These are phyloP conservation scores for Sebastes schlegelii DNA, from an alignment of 2,113 vertebrate genomes.

Conservation along the genomic window DNA sequence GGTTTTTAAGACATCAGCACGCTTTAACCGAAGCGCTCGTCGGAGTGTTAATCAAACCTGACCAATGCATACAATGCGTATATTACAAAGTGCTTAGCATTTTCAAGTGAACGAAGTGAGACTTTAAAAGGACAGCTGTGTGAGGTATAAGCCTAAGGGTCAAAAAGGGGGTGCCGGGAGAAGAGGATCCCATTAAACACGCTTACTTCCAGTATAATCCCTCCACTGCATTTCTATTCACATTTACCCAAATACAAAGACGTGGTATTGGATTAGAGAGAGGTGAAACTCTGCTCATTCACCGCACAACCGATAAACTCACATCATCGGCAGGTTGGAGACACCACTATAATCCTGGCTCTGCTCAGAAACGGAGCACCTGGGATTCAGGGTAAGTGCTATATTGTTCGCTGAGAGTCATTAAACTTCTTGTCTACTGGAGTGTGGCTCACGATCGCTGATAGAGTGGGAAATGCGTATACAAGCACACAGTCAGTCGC, in stretches of 20 bases:
- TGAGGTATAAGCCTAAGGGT: not conserved
- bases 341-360: slow-evolving; percentile 18
- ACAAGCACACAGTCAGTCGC: not conserved
- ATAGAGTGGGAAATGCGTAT: not conserved
- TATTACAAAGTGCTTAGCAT: no score
- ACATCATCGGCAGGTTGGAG: slow-evolving; percentile 27
- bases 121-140: not conserved
- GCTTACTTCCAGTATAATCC: slow-evolving; percentile 1
- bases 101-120: not conserved
- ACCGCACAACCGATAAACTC: slow-evolving; percentile 20
- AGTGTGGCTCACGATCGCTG: not conserved
- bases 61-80: not conserved
- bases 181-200: not conserved
- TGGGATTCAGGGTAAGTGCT: slow-evolving; percentile 4
- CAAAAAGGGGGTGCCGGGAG: not conserved
- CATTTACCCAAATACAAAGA: slow-evolving; percentile 17
- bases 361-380: not conserved
- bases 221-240: slow-evolving; percentile 6
- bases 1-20: not conserved
- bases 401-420: slow-evolving; percentile 17
- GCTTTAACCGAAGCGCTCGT: not conserved
- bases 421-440: slow-evolving; percentile 13
- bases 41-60: not conserved
- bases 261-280: not conserved
- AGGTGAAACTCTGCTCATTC: slow-evolving; percentile 3